Evolutionary conservation across 2,797 vertebrate species (phyloP).

Genomic region (Apogon talboti): DNA sequence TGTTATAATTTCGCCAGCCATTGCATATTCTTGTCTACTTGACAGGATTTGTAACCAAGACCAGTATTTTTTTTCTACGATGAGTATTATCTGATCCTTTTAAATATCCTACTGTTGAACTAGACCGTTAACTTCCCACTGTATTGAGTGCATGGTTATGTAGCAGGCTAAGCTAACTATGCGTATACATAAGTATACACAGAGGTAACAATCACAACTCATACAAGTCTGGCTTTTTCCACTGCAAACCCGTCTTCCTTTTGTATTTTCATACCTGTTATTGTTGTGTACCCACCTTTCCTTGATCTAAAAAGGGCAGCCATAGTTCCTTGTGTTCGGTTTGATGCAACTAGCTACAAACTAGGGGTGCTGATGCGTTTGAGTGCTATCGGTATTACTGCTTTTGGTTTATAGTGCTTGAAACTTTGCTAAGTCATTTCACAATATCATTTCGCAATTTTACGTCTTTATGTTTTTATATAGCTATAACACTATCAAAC

Average conservation of each 20-base stretch:
- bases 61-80: neutral
- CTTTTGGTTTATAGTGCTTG: neutral
- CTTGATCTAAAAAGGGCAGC: constrained; percentile 79
- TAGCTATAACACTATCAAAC: too few species aligned
- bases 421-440: too few species aligned
- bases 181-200: neutral
- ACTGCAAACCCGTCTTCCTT: rapidly evolving
- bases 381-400: constrained; percentile 4
- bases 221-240: rapidly evolving
- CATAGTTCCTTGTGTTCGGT: constrained; percentile 57
- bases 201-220: neutral
- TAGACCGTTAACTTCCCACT: rapidly evolving
- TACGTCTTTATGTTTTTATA: too few species aligned
- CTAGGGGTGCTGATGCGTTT: constrained; percentile 44
- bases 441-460: too few species aligned
- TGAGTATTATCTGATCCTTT: neutral
- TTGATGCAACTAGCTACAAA: too few species aligned
- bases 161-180: constrained; percentile 28
- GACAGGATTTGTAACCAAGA: neutral
- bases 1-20: neutral
- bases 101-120: neutral
- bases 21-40: neutral
- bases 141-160: neutral
- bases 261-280: neutral
- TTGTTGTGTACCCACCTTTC: constrained; percentile 70